phyloP scores from a whole-genome alignment of 2,113 vertebrate genomes.

The Procavia capensis region DNA sequence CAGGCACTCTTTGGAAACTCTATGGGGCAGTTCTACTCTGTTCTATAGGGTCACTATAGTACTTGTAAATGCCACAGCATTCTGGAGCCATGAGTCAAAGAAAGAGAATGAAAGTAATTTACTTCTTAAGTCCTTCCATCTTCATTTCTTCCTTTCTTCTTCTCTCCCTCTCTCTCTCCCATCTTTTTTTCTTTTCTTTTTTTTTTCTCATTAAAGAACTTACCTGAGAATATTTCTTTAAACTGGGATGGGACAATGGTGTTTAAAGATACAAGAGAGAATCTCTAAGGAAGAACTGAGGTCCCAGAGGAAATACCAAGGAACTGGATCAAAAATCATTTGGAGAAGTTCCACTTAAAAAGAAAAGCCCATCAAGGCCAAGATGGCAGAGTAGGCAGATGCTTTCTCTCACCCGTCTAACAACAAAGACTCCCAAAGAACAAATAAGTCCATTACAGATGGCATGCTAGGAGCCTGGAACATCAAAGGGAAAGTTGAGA shows the following conservation, averaged over 20 bases:
- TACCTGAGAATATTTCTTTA: background rate
- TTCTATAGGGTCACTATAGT: no score
- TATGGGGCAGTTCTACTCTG: no score
- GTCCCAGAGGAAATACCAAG: background rate
- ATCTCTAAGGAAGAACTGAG: background rate
- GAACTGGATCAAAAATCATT: background rate
- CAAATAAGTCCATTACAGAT: no score
- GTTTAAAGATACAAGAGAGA: background rate
- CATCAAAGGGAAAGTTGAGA: no score
- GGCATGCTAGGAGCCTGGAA: no score
- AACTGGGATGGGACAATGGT: background rate
- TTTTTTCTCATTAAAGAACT: background rate
- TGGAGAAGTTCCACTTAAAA: background rate
- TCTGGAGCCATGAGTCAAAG: background rate
- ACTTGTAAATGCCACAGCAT: background rate
- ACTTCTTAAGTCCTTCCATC: background rate
- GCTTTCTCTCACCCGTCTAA: no score
- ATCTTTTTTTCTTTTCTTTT: background rate
- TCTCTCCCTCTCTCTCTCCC: background rate
- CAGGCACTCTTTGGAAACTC: no score
- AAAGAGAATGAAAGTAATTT: background rate
- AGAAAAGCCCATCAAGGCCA: no score
- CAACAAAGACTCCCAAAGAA: no score
- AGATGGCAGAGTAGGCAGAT: no score
- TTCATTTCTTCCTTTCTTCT: background rate